These are phyloP conservation scores for Pachypeltis micranthus DNA, from an alignment of 1,140 invertebrate species.

Conservation along the genomic window DNA sequence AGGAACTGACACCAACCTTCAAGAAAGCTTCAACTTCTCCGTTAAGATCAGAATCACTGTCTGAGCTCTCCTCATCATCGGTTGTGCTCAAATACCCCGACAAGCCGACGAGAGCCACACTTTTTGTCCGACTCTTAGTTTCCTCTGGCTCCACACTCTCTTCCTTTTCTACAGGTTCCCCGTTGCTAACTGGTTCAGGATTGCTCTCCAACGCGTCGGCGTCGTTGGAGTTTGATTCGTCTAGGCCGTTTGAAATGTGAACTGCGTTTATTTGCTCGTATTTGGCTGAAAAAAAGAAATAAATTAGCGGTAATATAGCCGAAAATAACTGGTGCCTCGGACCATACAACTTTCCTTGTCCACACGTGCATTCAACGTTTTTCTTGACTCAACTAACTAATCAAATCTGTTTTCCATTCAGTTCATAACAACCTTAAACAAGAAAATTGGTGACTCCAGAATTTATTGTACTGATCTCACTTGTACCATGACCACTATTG, in stretches of 20 bases:
- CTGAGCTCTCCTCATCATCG: conserved; percentile 32
- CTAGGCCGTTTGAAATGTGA: conserved; percentile 29
- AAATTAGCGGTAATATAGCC: background rate
- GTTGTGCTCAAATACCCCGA: conserved; percentile 36
- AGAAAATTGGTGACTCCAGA: background rate
- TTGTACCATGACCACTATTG: too few species aligned
- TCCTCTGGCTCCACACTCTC: conserved; percentile 17
- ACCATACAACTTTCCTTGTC: background rate
- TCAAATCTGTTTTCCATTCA: background rate
- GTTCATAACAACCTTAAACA: background rate
- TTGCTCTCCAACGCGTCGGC: background rate
- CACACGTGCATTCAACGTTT: background rate
- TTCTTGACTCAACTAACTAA: background rate
- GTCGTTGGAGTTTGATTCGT: conserved; percentile 1
- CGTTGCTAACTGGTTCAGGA: background rate
- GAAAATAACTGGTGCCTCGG: background rate
- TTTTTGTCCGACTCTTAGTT: too few species aligned
- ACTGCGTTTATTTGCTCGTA: conserved; percentile 31
- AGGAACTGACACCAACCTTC: conserved; percentile 31
- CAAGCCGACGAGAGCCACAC: conserved; percentile 33
- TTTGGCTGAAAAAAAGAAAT: conserved; percentile 30
- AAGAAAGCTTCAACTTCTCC: conserved; percentile 40
- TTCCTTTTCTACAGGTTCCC: background rate
- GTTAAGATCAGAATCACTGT: conserved; percentile 34
- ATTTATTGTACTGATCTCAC: background rate